Evolutionary conservation across 92 coral and sea anemone species (phyloP).

Genomic region (Zoanthus gigantus): DNA sequence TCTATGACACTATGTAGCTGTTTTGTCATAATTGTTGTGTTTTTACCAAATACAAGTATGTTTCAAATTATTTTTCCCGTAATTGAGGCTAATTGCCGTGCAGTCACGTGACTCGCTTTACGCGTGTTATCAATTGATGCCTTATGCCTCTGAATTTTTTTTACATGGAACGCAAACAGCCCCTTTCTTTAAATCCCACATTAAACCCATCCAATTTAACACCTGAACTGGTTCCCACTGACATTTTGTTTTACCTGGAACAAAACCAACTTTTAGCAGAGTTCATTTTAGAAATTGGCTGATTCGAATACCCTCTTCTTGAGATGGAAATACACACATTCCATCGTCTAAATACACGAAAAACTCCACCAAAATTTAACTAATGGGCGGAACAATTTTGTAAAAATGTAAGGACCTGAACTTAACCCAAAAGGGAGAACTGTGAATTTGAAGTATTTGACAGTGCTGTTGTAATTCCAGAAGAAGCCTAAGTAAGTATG

Average conservation of each 20-base stretch:
- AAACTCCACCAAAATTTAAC: too few species aligned
- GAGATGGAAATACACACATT: neutral
- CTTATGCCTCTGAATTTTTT: neutral
- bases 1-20: conserved; percentile 34
- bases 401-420: too few species aligned
- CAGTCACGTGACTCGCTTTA: neutral
- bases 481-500: too few species aligned
- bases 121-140: neutral
- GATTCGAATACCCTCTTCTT: conserved; percentile 12
- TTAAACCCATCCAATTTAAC: neutral
- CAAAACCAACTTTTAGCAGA: conserved; percentile 7
- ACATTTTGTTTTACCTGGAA: neutral
- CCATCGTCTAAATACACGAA: neutral
- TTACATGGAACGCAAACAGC: neutral
- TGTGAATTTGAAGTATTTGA: too few species aligned
- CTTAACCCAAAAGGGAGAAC: too few species aligned
- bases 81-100: conserved; percentile 38
- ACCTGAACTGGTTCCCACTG: conserved; percentile 2
- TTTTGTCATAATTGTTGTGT: conserved; percentile 40
- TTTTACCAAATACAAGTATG: conserved; percentile 31
- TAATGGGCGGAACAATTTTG: too few species aligned
- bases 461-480: too few species aligned
- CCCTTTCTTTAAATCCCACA: neutral
- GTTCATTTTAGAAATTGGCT: neutral
- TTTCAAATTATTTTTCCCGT: conserved; percentile 46